Evolutionary conservation across 2,113 vertebrate species (phyloP), one percentile per base, ranked within the genome.

Genomic region (Proteles cristata): DNA sequence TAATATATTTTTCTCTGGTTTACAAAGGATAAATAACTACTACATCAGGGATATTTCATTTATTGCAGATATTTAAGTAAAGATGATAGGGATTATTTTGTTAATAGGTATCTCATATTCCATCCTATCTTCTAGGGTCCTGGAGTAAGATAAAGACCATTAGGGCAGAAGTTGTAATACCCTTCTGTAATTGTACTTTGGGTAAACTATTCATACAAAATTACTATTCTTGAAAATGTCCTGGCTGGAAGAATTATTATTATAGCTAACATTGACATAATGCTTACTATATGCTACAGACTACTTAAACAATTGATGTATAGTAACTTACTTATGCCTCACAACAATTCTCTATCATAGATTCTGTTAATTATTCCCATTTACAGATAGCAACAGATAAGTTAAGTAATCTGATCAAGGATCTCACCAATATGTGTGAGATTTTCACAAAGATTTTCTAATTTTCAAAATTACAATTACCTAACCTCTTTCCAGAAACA

Each of bases 41-140:
- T 63, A 48, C 45, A 48, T 0, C 35, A 39, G 53, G 28, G 14
- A 31, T 85, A 82, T 93, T 93, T 92, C 53, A 87, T 10, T 53
- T 79, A 7, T 91, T 97, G 33, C 5, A 89, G 55, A 58, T 77
- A 73, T 83, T 94, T 63, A 90, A 16, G 16, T 84, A 76, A 96
- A 66, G 16, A 89, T 58, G 23, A 17, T 58, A 92, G 80, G 1
- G 19, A 63, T 81, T 94, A 53, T 53, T 96, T 95, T 96, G 43
- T 84, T 63, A 83, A 87, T 71, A 33, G 15, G 1, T 63, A 55
- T 65, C 31, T 9, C 8, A 77, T 76, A 81, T 55, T 45, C 55
- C 19, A 65, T 33, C 3, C 43, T 87, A 76, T 16, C 39, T 61
- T 33, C 48, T 39, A 8, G 23, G 10, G 9, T 79, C 48, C 65